phyloP scores from a whole-genome alignment of 2,113 vertebrate genomes.

The Sinocyclocheilus maitianheensis region DNA sequence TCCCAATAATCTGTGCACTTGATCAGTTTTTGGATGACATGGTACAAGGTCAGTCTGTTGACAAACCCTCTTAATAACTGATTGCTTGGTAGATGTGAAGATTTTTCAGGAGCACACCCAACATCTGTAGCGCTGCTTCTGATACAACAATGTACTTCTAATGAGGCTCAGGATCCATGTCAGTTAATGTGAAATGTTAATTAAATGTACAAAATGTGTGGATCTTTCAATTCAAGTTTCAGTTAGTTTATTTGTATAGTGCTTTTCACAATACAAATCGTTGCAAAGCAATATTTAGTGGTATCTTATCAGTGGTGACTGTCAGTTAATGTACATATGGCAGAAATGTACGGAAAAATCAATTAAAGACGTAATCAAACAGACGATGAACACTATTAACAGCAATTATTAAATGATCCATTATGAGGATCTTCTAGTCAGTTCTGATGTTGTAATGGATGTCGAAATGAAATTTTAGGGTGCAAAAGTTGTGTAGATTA shows the following conservation, averaged over 20 bases:
- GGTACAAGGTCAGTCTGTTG: neutral
- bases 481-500: slow-evolving; percentile 22
- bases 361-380: no score
- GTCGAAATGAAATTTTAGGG: neutral
- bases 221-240: neutral
- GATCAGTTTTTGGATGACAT: neutral
- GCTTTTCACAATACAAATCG: no score
- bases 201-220: neutral
- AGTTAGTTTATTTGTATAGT: no score
- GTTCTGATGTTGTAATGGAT: neutral
- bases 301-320: no score
- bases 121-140: no score
- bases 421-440: neutral
- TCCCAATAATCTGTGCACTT: neutral
- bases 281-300: no score
- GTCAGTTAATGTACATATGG: no score
- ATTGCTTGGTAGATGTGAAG: neutral
- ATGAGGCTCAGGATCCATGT: neutral
- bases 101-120: no score
- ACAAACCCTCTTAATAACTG: neutral
- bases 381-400: no score
- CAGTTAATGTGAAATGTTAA: neutral
- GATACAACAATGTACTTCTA: neutral
- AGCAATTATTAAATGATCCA: no score
- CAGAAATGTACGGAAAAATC: no score